These are phyloP conservation scores for Motacilla alba DNA, from an alignment of 2,113 vertebrate genomes.

Conservation along the genomic window DNA sequence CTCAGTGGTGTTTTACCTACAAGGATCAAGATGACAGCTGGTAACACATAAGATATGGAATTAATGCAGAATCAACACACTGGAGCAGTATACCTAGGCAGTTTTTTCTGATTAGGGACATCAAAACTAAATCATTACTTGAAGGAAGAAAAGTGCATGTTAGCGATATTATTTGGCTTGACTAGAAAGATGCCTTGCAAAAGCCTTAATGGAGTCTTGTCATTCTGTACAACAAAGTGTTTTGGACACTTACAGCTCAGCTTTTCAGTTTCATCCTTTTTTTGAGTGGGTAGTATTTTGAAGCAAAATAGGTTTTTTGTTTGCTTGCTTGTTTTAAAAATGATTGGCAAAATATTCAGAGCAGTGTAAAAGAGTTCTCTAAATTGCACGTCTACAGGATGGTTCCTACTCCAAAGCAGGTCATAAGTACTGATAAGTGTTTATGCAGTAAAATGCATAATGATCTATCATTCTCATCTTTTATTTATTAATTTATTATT, in stretches of 20 bases:
- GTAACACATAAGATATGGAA: background rate
- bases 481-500: background rate
- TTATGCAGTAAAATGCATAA: background rate
- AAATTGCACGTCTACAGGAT: background rate
- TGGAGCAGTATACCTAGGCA: background rate
- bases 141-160: background rate
- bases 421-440: background rate
- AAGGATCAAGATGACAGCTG: background rate
- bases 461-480: background rate
- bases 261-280: background rate
- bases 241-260: background rate
- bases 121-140: background rate
- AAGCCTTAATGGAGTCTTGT: background rate
- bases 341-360: background rate
- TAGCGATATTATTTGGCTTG: background rate
- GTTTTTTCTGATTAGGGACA: background rate
- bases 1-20: background rate
- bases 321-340: background rate
- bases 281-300: background rate
- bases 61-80: background rate
- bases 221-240: background rate
- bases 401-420: background rate
- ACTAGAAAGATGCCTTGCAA: background rate
- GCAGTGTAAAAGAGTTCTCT: background rate
- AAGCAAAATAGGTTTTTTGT: background rate